Base-by-base conservation (phyloP, 2,797 vertebrate genomes). In the Coracias cyanogaster region DNA sequence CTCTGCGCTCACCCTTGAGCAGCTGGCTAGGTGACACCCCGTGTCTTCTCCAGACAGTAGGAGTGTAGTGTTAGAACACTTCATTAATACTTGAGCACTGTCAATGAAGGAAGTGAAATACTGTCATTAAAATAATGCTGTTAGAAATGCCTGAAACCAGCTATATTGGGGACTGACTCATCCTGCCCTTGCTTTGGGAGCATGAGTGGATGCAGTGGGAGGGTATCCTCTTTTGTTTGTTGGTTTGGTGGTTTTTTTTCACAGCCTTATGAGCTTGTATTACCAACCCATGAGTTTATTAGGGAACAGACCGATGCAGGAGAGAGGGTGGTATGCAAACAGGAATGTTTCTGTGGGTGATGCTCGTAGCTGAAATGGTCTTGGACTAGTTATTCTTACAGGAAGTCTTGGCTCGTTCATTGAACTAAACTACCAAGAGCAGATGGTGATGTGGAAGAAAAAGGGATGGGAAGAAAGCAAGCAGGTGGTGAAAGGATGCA, bases 41-140 rank as follows among this genome's bases (percentile, higher is more conserved):
- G 4, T 0, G 1, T 86, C 81, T 85, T 31, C 52, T 93, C 14
- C 73, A 79, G 76, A 72, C 73, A 85, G 39, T 9, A 26, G 45
- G 78, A 77, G 58, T 76, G 35, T 90, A 77, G 58, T 76, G 35
- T 90, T 89, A 90, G 89, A 45, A 31, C 82, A 54, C 88, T 88
- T 91, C 57, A 76, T 86, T 90, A 93, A 94, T 91, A 35, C 87
- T 89, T 58, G 54, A 86, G 37, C 2, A 1, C 24, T 58, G 25
- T 78, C 78, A 73, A 1, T 69, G 57, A 88, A 79, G 76, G 73
- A 94, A 93, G 86, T 41, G 1, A 58, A 94, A 82, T 93, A 29
- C 39, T 84, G 35, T 78, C 58, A 70, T 90, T 94, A 37, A 86
- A 86, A 45, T 74, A 74, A 83, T 37, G 39, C 71, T 82, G 49